Base-by-base conservation (phyloP, 2,888 invertebrate species). In the Hyposoter didymator region DNA sequence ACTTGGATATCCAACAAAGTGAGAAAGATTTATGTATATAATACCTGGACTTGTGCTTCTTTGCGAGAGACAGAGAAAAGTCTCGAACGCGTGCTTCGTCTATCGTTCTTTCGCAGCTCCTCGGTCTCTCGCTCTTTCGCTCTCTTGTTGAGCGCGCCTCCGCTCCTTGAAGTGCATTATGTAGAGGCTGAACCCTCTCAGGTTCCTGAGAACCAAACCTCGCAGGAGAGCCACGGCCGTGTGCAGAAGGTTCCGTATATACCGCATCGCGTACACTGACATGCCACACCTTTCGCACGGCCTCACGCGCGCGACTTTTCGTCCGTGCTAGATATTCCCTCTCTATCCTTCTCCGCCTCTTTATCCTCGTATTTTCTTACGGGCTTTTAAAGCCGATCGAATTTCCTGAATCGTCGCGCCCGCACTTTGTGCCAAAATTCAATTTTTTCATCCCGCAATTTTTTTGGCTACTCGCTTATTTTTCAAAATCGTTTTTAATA, bases 151-250 rank as follows among this genome's bases (percentile, higher is more conserved):
- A 39, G 74, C 81, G 74, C 81, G 67, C 67, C 83, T 88, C 64
- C 82, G 87, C 89, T 88, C 76, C 78, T 83, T 62, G 49, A 49
- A 80, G 76, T 81, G 85, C 84, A 86, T 86, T 84, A 86, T 84
- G 84, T 81, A 39, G 67, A 52, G 78, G 49, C 80, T 86, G 78
- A 84, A 84, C 73, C 84, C 91, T 91, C 91, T 91, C 91, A 90
- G 90, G 91, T 91, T 91, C 90, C 89, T 90, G 91, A 91, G 91
- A 91, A 91, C 91, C 82, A 64, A 84, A 82, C 81, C 84, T 78
- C 84, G 62, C 78, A 72, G 62, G 72, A 73, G 72, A 74, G 73
- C 66, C 74, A 78, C 76, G 55, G 69, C 67, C 76, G 62, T 64
- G 72, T 64, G 72, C 72, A 32, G 55, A 76, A 79, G 72, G 85